These are phyloP conservation scores for Andrena minutula DNA, from an alignment of 2,888 invertebrate genomes.

Conservation along the genomic window DNA sequence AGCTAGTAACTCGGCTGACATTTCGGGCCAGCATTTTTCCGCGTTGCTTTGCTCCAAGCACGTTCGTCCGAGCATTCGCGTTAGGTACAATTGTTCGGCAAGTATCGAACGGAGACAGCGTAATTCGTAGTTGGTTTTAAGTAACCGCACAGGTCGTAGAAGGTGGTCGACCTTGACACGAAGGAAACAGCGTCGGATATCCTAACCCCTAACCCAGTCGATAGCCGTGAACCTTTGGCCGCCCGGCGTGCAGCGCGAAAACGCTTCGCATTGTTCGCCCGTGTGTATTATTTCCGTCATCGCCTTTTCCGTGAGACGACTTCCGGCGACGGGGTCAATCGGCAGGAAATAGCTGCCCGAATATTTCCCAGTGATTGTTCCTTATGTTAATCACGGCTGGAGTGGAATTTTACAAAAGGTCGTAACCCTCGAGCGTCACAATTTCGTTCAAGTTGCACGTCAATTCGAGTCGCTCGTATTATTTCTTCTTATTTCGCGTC, in stretches of 20 bases:
- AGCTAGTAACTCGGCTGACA: not conserved
- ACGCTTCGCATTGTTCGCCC: constrained; percentile 67
- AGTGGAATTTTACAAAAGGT: constrained; percentile 68
- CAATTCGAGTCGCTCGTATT: not conserved
- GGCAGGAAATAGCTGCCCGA: constrained; percentile 83
- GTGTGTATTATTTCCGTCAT: constrained; percentile 66
- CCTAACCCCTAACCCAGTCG: constrained; percentile 80
- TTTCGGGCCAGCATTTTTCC: not conserved
- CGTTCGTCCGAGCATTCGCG: too few relatives aligned
- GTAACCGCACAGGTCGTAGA: constrained; percentile 35
- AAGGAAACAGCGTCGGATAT: constrained; percentile 77
- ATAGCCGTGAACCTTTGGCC: constrained; percentile 80
- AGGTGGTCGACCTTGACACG: constrained; percentile 74
- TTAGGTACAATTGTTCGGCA: not conserved
- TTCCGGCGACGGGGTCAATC: constrained; percentile 83
- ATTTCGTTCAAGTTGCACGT: constrained; percentile 29
- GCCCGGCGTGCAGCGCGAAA: constrained; percentile 52
- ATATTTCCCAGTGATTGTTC: constrained; percentile 84
- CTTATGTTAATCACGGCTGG: constrained; percentile 79
- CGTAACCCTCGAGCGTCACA: constrained; percentile 43
- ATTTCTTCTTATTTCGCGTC: not conserved
- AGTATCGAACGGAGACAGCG: not conserved
- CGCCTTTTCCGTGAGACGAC: constrained; percentile 80
- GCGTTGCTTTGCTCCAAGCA: not conserved
- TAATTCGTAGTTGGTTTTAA: constrained; percentile 11